phyloP scores from a whole-genome alignment of 2,888 invertebrate genomes.

The Zygogramma bicolorata region DNA sequence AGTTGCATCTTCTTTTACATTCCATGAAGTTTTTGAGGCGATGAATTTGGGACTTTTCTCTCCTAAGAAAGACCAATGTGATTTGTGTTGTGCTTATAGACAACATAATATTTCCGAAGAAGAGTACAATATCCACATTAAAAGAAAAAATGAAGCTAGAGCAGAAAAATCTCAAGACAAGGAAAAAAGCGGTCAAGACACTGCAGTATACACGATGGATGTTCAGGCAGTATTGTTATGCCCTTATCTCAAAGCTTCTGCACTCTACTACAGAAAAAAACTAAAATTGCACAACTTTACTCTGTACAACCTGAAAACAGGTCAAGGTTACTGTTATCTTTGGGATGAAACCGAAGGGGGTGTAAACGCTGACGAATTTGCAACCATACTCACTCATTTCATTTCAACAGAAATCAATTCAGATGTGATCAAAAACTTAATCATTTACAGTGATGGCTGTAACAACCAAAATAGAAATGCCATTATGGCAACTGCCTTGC shows the following conservation, averaged over 20 bases:
- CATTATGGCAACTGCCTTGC: slow-evolving; percentile 11
- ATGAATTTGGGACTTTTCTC: neutral
- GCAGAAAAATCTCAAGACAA: slow-evolving; percentile 32
- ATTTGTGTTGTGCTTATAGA: neutral
- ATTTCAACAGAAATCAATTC: slow-evolving; percentile 2
- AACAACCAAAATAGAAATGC: slow-evolving; percentile 27
- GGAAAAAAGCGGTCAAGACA: neutral
- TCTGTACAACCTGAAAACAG: slow-evolving; percentile 28
- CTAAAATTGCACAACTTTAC: slow-evolving; percentile 38
- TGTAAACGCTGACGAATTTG: slow-evolving; percentile 32
- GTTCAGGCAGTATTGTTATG: slow-evolving; percentile 34
- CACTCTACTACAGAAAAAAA: slow-evolving; percentile 39
- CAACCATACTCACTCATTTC: neutral
- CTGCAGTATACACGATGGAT: slow-evolving; percentile 33
- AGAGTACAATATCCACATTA: slow-evolving; percentile 25
- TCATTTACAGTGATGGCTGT: slow-evolving; percentile 23
- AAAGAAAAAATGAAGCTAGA: slow-evolving; percentile 31
- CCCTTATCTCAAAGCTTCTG: slow-evolving; percentile 28
- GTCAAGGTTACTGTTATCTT: slow-evolving; percentile 35
- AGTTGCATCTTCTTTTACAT: neutral
- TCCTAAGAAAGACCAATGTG: neutral
- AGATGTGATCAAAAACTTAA: slow-evolving; percentile 12
- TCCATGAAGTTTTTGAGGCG: neutral
- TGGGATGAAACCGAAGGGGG: slow-evolving; percentile 40
- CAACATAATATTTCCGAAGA: slow-evolving; percentile 18